Conservation (phyloP, 2,797 vertebrate genomes). For the Chanos chanos region DNA sequence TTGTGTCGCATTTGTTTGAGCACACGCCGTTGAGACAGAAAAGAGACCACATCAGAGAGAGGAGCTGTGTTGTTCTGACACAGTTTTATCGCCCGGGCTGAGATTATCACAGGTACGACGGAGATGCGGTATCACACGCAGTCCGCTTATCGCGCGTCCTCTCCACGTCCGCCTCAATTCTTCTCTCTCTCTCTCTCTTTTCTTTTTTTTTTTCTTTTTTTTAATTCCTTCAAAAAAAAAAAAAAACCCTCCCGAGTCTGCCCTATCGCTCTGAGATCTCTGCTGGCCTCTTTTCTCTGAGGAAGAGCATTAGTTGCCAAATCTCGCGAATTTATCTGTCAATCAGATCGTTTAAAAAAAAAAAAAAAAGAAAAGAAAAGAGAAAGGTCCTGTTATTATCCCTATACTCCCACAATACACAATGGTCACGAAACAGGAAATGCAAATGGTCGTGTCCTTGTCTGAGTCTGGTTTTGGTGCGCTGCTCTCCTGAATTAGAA, state of each 20-base stretch:
- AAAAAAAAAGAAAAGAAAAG: too few species aligned
- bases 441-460: constrained; percentile 55
- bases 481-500: constrained; percentile 48
- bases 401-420: constrained; percentile 54
- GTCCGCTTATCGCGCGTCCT: too few species aligned
- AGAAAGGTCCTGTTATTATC: constrained; percentile 51
- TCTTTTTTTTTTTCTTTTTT: constrained; percentile 20
- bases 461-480: constrained; percentile 18
- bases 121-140: too few species aligned
- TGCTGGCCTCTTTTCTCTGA: constrained; percentile 14
- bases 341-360: constrained; percentile 58
- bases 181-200: constrained; percentile 36
- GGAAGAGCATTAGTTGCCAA: constrained; percentile 20
- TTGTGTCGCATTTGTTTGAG: constrained; percentile 1
- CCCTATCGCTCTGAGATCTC: constrained; percentile 47
- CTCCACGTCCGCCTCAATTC: constrained; percentile 12
- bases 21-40: background rate
- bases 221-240: too few species aligned
- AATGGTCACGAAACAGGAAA: constrained; percentile 63
- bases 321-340: constrained; percentile 41
- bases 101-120: constrained; percentile 32
- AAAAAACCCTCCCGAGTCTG: constrained; percentile 9
- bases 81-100: constrained; percentile 15
- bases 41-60: background rate
- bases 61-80: background rate